Evolutionary conservation across 2,888 invertebrate species (phyloP), one percentile per base, ranked within the genome.

Genomic region (Megastigmus dorsalis): DNA sequence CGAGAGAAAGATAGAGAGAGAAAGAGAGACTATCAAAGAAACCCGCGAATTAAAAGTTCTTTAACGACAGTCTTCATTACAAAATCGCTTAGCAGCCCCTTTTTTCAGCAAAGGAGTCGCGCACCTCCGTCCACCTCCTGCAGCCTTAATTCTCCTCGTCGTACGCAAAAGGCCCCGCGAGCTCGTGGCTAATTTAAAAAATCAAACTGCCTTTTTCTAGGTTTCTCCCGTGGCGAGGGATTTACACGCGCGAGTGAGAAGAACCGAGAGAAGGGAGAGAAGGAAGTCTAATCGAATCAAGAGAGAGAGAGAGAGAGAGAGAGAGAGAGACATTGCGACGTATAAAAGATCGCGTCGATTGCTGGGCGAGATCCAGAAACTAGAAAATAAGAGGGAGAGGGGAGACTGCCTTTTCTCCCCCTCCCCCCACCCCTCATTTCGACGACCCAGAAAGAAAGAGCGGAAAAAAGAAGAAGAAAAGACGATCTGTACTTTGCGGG

Each of bases 41-140:
- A 26, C 23, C 45, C 36, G 54, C 50, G 26, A 71, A 71, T 71
- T 62, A 71, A 71, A 71, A 71, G 63, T 71, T 71, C 36, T 26
- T 28, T 55, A 71, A 71, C 55, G 55, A 63, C 63, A 55, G 55
- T 41, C 71, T 63, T 71, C 62, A 60, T 70, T 70, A 62, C 62
- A 54, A 62, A 70, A 70, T 70, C 70, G 62, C 62, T 62, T 57
- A 62, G 62, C 41, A n/a, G n/a, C n/a, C n/a, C n/a, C n/a, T n/a
- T n/a, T n/a, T n/a, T n/a, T n/a, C n/a, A n/a, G n/a, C n/a, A n/a
- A n/a, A n/a, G n/a, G n/a, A n/a, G n/a, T n/a, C n/a, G n/a, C n/a
- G n/a, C n/a, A n/a, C n/a, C n/a, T n/a, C n/a, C n/a, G n/a, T n/a
- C n/a, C n/a, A n/a, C n/a, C n/a, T n/a, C n/a, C n/a, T n/a, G n/a